Percentiles rank a stretch among this genome's conserved stretches.
These are phyloP conservation scores for Ctenicera cuprea DNA, from an alignment of 2,888 invertebrate genomes.

Conservation along the genomic window DNA sequence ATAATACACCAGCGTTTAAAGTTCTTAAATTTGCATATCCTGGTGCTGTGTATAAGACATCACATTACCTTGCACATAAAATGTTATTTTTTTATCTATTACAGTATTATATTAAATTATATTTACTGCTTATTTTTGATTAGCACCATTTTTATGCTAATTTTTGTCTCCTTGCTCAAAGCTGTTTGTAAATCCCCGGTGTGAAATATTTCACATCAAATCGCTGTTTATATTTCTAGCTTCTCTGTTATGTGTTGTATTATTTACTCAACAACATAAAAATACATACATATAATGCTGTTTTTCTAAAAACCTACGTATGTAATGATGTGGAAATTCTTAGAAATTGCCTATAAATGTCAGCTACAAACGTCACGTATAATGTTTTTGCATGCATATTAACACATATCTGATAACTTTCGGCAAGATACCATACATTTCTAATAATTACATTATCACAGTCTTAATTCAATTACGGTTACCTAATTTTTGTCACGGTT, in stretches of 20 bases:
- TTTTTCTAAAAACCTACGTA: not conserved
- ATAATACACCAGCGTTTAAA: too few relatives aligned
- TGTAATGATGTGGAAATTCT: not conserved
- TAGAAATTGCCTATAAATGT: slow-evolving; percentile 16
- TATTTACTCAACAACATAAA: not conserved
- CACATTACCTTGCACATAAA: too few relatives aligned
- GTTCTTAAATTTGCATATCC: too few relatives aligned
- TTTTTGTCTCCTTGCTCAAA: not conserved
- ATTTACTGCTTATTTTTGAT: too few relatives aligned
- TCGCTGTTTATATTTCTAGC: not conserved
- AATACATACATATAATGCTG: not conserved
- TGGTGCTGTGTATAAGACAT: too few relatives aligned
- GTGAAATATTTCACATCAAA: not conserved
- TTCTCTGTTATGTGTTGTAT: not conserved
- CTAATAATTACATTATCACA: not conserved
- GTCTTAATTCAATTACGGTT: slow-evolving; percentile 13
- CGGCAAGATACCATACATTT: slow-evolving; percentile 3
- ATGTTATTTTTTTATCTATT: too few relatives aligned
- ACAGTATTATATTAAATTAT: too few relatives aligned
- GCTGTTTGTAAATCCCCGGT: not conserved
- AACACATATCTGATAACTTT: slow-evolving; percentile 14
- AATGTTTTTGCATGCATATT: slow-evolving; percentile 17
- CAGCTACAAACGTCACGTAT: slow-evolving; percentile 8
- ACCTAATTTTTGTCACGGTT: slow-evolving; percentile 16
- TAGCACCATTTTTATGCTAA: not conserved